Conservation (phyloP, 2,113 vertebrate species). For the Lutjanus erythropterus region DNA sequence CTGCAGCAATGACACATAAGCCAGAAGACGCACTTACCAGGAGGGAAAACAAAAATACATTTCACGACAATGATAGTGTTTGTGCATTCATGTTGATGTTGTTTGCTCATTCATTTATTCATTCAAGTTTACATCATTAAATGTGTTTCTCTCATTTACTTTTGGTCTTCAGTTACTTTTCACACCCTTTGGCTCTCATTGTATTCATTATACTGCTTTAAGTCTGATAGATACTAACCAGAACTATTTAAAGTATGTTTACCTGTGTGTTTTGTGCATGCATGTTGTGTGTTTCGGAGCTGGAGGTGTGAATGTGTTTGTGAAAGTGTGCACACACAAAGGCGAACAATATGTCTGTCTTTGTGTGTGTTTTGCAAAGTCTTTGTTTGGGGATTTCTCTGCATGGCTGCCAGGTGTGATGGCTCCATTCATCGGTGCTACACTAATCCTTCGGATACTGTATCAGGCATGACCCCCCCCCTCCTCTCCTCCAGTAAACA, state of each 20-base stretch:
- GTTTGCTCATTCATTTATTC: slow-evolving; percentile 32
- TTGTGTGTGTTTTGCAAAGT: slow-evolving; percentile 27
- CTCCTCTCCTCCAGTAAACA: slow-evolving; percentile 9
- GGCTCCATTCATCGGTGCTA: slow-evolving; percentile 63
- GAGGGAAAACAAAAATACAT: slow-evolving; percentile 15
- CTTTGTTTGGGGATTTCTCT: slow-evolving; percentile 53
- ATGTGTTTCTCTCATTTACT: neutral
- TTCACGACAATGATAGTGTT: neutral
- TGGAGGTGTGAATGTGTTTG: slow-evolving; percentile 6
- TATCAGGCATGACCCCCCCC: slow-evolving; percentile 55
- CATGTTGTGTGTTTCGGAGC: neutral
- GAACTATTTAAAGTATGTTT: neutral
- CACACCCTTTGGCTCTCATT: neutral
- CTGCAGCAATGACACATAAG: slow-evolving; percentile 19
- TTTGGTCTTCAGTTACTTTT: slow-evolving; percentile 5
- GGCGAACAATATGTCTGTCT: slow-evolving; percentile 30
- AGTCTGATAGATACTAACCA: neutral
- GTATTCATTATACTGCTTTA: neutral
- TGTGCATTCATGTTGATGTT: slow-evolving; percentile 15
- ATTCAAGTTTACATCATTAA: neutral
- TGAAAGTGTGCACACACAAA: slow-evolving; percentile 44
- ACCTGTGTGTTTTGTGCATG: neutral
- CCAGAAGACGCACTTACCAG: slow-evolving; percentile 19
- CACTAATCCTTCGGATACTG: slow-evolving; percentile 67
- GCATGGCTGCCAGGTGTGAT: slow-evolving; percentile 63